Conservation (phyloP, 2,797 vertebrate species). For the Acanthurus tractus region DNA sequence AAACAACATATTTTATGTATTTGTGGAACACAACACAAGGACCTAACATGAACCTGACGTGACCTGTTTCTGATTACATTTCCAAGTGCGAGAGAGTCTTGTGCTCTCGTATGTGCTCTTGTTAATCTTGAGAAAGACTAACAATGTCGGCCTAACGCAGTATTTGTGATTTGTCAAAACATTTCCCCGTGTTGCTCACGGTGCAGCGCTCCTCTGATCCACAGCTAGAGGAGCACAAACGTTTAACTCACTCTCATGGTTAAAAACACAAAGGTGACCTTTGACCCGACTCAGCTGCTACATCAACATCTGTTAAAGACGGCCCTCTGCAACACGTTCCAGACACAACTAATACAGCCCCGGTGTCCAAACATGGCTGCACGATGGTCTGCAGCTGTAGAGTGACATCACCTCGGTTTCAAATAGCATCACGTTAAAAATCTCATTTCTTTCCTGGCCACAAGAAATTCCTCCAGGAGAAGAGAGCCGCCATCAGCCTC, state of each 20-base stretch:
- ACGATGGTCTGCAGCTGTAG: constrained; percentile 32
- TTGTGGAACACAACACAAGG: no score
- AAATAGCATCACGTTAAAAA: constrained; percentile 1
- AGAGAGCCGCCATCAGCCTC: constrained; percentile 33
- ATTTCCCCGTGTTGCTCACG: not conserved
- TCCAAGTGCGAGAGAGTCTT: not conserved
- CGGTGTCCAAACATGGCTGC: constrained; percentile 56
- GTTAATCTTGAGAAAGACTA: constrained; percentile 1
- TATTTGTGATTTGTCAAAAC: constrained; percentile 40
- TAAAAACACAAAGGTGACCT: constrained; percentile 33
- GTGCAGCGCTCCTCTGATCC: not conserved
- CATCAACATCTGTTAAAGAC: constrained; percentile 49
- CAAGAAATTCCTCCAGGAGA: constrained; percentile 29
- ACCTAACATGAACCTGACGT: no score
- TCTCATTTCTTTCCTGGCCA: constrained; percentile 27
- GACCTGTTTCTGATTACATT: not conserved
- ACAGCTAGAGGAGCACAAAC: not conserved
- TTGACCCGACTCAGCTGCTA: constrained; percentile 62
- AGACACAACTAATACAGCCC: constrained; percentile 38
- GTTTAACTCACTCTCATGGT: constrained; percentile 25
- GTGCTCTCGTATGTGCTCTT: not conserved
- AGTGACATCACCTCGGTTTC: constrained; percentile 40
- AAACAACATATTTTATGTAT: no score
- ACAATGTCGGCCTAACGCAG: not conserved
- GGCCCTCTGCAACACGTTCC: constrained; percentile 31